phyloP scores from a whole-genome alignment of 2,113 vertebrate species.

The Microcebus ravelobensis region DNA sequence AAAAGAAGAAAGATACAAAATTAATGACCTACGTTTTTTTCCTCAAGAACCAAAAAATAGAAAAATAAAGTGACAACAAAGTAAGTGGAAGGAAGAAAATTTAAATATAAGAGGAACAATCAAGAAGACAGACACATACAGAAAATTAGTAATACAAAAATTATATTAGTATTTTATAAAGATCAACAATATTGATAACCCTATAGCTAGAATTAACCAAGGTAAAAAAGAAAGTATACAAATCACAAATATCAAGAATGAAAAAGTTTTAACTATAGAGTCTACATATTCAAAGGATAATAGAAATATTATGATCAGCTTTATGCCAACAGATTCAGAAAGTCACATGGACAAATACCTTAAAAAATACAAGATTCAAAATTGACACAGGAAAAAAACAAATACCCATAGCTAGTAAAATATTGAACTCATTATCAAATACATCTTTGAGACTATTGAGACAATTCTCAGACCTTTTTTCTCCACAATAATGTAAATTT shows the following conservation, averaged over 20 bases:
- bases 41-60: neutral
- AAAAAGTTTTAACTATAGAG: neutral
- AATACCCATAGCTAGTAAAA: neutral
- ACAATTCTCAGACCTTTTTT: neutral
- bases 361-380: neutral
- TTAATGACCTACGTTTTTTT: neutral
- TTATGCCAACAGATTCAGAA: neutral
- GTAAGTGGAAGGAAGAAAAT: neutral
- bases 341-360: neutral
- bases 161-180: neutral
- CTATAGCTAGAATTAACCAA: neutral
- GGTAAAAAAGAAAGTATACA: neutral
- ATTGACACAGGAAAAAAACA: neutral
- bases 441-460: neutral
- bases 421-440: neutral
- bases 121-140: neutral
- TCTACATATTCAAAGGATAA: neutral
- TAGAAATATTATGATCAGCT: neutral
- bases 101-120: neutral
- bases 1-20: neutral
- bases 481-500: neutral
- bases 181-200: neutral
- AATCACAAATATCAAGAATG: neutral
- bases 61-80: neutral
- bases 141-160: neutral